A percentile compares a stretch with the other conserved stretches of the same genome.
phyloP scores from a whole-genome alignment of 2,113 vertebrate genomes.

The Copsychus sechellarum region DNA sequence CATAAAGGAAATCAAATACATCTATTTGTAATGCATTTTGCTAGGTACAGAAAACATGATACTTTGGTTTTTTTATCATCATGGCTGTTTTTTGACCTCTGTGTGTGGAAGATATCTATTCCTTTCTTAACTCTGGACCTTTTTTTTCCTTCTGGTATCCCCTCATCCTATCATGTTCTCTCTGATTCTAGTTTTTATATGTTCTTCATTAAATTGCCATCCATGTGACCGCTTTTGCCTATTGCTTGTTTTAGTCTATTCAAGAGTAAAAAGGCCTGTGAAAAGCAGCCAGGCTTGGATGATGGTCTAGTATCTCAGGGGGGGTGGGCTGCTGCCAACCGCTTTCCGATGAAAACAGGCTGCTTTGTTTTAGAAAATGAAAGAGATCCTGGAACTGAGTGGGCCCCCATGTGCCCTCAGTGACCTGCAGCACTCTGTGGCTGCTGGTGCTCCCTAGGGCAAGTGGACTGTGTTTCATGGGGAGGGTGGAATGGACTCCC shows the following conservation, averaged over 20 bases:
- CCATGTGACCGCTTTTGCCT: conserved; percentile 5
- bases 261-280: conserved; percentile 29
- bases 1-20: neutral
- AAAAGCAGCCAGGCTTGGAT: conserved; percentile 18
- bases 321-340: neutral
- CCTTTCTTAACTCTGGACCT: neutral
- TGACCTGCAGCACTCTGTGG: neutral
- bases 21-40: neutral
- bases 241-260: conserved; percentile 22
- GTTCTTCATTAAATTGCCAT: conserved; percentile 16
- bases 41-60: neutral
- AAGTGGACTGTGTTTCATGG: neutral
- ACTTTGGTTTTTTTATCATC: neutral
- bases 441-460: neutral
- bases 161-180: accelerated
- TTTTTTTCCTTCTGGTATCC: neutral
- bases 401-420: neutral
- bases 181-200: conserved; percentile 1
- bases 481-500: neutral
- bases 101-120: neutral
- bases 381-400: neutral
- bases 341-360: conserved; percentile 12
- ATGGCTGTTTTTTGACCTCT: neutral
- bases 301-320: conserved; percentile 9
- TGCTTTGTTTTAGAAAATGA: conserved; percentile 37